Conservation (phyloP, 2,113 vertebrate species). For the Cyanoderma ruficeps region DNA sequence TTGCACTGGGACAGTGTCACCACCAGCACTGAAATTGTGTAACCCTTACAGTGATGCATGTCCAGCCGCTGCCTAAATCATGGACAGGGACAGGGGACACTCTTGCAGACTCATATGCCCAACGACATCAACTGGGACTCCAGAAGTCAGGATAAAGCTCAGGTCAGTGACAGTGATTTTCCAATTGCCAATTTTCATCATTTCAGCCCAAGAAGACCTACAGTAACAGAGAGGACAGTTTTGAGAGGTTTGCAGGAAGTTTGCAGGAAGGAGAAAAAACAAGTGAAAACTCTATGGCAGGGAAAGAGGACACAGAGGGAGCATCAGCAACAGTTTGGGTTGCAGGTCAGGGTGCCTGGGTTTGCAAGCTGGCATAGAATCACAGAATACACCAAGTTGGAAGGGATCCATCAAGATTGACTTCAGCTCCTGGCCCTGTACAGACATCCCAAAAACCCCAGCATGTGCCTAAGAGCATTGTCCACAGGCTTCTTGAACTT, state of each 20-base stretch:
- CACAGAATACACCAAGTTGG: not conserved
- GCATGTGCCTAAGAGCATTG: not conserved
- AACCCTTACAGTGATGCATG: constrained; percentile 48
- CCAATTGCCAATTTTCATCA: not conserved
- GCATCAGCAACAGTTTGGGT: not conserved
- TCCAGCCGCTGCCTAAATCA: constrained; percentile 9
- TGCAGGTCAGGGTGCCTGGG: not conserved
- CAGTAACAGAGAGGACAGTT: not conserved
- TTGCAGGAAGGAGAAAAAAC: not conserved
- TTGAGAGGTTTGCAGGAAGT: not conserved
- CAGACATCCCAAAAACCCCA: not conserved
- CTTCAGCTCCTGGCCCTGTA: not conserved
- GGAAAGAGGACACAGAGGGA: not conserved
- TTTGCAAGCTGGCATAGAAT: not conserved
- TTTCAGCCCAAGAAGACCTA: constrained; percentile 45
- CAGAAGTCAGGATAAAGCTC: not conserved
- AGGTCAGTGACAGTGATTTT: not conserved
- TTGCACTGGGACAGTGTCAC: not conserved
- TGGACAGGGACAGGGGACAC: not conserved
- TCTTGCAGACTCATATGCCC: not conserved
- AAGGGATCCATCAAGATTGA: not conserved
- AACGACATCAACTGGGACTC: not conserved
- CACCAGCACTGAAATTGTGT: accelerated
- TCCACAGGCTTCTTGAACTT: not conserved
- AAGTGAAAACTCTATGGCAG: not conserved